Percentiles rank a stretch among this genome's conserved stretches.
These are phyloP conservation scores for Zeus faber DNA, from an alignment of 2,113 vertebrate genomes.

Conservation along the genomic window DNA sequence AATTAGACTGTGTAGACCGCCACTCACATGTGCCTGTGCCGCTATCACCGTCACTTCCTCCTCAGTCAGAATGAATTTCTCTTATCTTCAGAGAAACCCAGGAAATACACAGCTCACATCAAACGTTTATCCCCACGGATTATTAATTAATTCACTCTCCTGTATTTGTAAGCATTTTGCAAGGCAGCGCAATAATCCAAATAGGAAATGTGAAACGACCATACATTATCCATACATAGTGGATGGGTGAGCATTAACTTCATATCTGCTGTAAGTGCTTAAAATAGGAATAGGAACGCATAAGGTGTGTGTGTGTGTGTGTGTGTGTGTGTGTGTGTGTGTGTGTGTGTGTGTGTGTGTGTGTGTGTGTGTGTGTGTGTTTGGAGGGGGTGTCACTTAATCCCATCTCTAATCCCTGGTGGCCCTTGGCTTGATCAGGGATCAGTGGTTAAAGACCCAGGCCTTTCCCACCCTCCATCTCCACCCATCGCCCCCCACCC, in stretches of 20 bases:
- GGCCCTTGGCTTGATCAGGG: slow-evolving; percentile 39
- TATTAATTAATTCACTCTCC: background rate
- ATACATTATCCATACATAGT: slow-evolving; percentile 6
- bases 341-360: background rate
- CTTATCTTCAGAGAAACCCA: background rate
- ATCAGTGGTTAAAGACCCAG: slow-evolving; percentile 47
- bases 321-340: background rate
- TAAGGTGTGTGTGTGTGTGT: background rate
- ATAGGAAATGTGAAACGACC: slow-evolving; percentile 14
- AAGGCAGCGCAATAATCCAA: slow-evolving; percentile 11
- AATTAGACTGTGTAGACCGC: slow-evolving; percentile 4
- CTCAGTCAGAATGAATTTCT: slow-evolving; percentile 11
- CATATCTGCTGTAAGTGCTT: background rate
- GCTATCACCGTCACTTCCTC: slow-evolving; percentile 6
- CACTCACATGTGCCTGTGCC: slow-evolving; percentile 7
- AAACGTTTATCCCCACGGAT: slow-evolving; percentile 10
- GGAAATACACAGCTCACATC: slow-evolving; percentile 15
- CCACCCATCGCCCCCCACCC: background rate
- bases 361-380: slow-evolving; percentile 4
- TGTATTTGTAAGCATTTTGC: slow-evolving; percentile 4
- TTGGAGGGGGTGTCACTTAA: slow-evolving; percentile 55
- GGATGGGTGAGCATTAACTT: background rate
- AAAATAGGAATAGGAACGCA: background rate
- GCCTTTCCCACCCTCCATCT: slow-evolving; percentile 5
- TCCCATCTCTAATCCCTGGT: slow-evolving; percentile 57